These are phyloP conservation scores for Lycaena phlaeas DNA, from an alignment of 2,888 invertebrate species.

Conservation along the genomic window DNA sequence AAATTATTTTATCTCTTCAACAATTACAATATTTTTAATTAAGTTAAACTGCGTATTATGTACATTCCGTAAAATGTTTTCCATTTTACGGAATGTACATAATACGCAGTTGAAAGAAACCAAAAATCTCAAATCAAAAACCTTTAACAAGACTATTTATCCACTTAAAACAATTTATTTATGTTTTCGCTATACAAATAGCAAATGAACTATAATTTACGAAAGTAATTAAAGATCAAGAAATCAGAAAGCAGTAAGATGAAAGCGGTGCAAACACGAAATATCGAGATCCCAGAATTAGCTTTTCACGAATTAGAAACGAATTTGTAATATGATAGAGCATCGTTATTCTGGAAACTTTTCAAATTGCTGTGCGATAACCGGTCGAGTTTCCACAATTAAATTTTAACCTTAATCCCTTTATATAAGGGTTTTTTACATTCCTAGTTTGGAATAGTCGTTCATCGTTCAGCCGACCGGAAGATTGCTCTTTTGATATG, in stretches of 20 bases:
- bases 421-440: conserved; percentile 24
- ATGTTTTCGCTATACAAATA: no score
- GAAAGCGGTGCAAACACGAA: conserved; percentile 42
- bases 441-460: conserved; percentile 31
- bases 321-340: conserved; percentile 64
- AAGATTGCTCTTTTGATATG: conserved; percentile 70
- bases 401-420: conserved; percentile 29
- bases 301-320: conserved; percentile 65
- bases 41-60: no score
- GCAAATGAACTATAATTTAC: background rate
- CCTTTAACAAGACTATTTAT: no score
- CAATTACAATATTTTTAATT: no score
- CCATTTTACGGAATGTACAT: no score
- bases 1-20: no score
- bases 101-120: no score
- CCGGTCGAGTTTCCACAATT: conserved; percentile 22
- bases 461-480: conserved; percentile 55
- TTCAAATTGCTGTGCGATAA: conserved; percentile 43
- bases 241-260: conserved; percentile 28
- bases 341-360: conserved; percentile 53
- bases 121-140: no score
- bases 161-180: background rate
- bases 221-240: conserved; percentile 6
- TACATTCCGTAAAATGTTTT: no score
- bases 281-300: conserved; percentile 45